Evolutionary conservation across 2,113 vertebrate species (phyloP).

Genomic region (Psilopogon haemacephalus): DNA sequence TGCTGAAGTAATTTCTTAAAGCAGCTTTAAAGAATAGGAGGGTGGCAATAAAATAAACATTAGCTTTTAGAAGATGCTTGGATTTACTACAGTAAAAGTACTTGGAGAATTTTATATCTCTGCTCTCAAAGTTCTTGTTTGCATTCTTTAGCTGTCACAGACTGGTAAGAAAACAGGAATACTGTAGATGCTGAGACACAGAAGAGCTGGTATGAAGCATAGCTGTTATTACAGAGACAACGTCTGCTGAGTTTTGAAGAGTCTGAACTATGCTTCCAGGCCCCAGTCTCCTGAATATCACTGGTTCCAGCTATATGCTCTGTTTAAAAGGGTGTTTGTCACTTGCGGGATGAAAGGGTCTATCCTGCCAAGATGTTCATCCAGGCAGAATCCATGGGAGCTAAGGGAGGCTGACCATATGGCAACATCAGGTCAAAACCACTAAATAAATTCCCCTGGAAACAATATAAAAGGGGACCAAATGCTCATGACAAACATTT

Average conservation of each 20-base stretch:
- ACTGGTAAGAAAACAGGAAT: neutral
- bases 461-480: neutral
- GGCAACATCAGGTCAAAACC: neutral
- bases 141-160: neutral
- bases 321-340: neutral
- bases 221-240: neutral
- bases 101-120: neutral
- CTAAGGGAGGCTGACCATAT: neutral
- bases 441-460: neutral
- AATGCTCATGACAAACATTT: neutral
- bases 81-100: neutral
- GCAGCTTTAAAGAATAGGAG: slow-evolving; percentile 29
- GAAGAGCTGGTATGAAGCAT: neutral
- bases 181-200: neutral
- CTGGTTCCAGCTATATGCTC: neutral
- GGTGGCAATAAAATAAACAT: neutral
- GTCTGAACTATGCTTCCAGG: neutral
- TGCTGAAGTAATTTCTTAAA: slow-evolving; percentile 34
- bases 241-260: neutral
- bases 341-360: neutral
- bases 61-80: slow-evolving; percentile 1
- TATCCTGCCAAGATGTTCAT: neutral
- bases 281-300: neutral
- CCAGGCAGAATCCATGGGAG: slow-evolving; percentile 18
- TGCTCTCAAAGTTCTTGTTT: neutral